Base-by-base conservation (phyloP, 1,140 invertebrate genomes). In the Nephotettix cincticeps region DNA sequence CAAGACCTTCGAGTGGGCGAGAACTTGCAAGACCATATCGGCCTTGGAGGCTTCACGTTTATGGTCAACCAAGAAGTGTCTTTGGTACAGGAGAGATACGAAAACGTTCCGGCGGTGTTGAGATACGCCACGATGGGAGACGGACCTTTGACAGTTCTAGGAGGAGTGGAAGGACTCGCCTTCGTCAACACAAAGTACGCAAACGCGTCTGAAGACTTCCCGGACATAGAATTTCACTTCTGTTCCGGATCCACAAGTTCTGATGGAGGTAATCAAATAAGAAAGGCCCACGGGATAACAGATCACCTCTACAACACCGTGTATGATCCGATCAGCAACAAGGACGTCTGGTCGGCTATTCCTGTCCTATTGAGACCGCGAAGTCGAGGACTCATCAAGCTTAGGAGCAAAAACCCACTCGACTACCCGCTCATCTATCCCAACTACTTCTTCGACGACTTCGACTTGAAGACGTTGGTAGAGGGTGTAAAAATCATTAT, bases 351-450 rank as follows among this genome's bases (percentile, higher is more conserved):
- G 91, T 93, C 91, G 74, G 88, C 95, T 0, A 88, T 94, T 30
- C 94, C 94, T 0, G 93, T 96, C 86, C 78, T 97, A 1, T 83
- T 96, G 47, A 93, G 77, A 21, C 85, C 86, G 0, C 79, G 80
- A 68, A 95, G 92, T 73, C 86, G 86, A 74, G 96, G 96, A 0
- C 83, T 86, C 17, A 91, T 98, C 17, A 90, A 89, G 71, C 78
- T 98, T 2, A 83, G 91, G 4, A 93, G 90, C 67, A 87, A 87
- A 21, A 93, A 97, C 82, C 97, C 97, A 0, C 91, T 90, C 71
- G 91, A 96, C 73, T 92, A 95, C 78, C 97, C 97, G 0, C 85
- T 95, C 17, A 96, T 99, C 64, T 92, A 96, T 78, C 94, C 97
- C 0, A 96, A 96, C 78, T 97, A 97, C 76, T 89, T 97, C 73